phyloP scores from a whole-genome alignment of 2,113 vertebrate genomes.

The Isichthys henryi region DNA sequence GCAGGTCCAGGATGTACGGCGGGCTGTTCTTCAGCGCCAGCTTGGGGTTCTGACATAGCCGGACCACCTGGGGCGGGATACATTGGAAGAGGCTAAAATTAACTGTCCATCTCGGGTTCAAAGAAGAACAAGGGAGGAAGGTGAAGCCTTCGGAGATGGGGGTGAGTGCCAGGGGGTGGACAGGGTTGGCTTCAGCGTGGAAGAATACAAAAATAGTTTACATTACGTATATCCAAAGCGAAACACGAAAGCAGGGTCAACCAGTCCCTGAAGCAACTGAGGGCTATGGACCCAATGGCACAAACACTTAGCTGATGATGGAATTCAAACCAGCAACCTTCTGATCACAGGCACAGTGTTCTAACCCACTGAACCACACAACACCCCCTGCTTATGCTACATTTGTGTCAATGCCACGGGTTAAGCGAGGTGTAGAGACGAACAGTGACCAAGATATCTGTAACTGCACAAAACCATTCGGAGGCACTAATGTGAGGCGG shows the following conservation, averaged over 20 bases:
- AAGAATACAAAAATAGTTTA: neutral
- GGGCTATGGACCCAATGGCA: neutral
- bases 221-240: neutral
- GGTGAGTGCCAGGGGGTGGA: neutral
- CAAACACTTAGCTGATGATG: neutral
- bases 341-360: neutral
- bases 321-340: neutral
- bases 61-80: slow-evolving; percentile 75
- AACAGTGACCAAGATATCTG: neutral
- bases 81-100: neutral
- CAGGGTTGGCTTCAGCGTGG: neutral
- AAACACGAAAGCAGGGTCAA: neutral
- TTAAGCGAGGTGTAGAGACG: neutral
- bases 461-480: neutral
- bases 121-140: neutral
- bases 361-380: neutral
- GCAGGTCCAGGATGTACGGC: slow-evolving; percentile 93
- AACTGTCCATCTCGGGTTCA: neutral
- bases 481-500: neutral
- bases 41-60: slow-evolving; percentile 94
- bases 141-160: neutral
- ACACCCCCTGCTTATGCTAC: neutral
- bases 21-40: slow-evolving; percentile 97
- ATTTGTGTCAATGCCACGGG: neutral
- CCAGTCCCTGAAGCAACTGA: neutral